Evolutionary conservation across 2,888 invertebrate species (phyloP), one percentile per base, ranked within the genome.

Genomic region (Ariolimax columbianus): DNA sequence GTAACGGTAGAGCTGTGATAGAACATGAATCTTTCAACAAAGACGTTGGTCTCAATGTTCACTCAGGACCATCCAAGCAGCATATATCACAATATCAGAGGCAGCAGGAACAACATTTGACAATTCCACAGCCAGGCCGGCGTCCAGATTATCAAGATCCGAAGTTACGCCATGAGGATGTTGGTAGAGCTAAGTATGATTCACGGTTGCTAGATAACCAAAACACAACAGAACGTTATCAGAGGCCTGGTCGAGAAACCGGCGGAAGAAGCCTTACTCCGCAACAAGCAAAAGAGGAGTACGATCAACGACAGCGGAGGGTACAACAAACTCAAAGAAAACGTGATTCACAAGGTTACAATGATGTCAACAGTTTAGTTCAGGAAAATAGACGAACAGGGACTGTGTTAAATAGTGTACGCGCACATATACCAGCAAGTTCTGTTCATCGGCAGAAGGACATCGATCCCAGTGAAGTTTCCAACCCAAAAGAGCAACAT

Each of bases 221-320:
- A 3, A 30, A 77, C 14, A 1, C 75, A 1, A 47, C 47, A 23
- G 36, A 17, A 33, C 80, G 70, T 33, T 51, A 40, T n/a, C 47
- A 40, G 19, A 43, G 26, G 23, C 63, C 78, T 55, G 17, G 14
- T 23, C 33, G 81, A 14, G 81, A 82, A 23, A 55, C 81, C 0
- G 81, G 81, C 1, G 81, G 81, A 2, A 70, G 81, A 43, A 82
- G 81, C 38, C n/a, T 82, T 36, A 82, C 81, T n/a, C 81, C 81
- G 0, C 81, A 82, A 55, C 72, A 82, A 51, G 81, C 81, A 1
- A 82, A 72, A 23, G 72, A 51, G 1, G 81, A 82, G 38, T 68
- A 40, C 3, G 68, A 82, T 1, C 51, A 72, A 6, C 33, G 72
- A n/a, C 81, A 72, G 70, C 33, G 72, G n/a, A 47, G 68, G 26